Evolutionary conservation across 2,888 invertebrate species (phyloP).

Genomic region (Yponomeuta plumbellus): DNA sequence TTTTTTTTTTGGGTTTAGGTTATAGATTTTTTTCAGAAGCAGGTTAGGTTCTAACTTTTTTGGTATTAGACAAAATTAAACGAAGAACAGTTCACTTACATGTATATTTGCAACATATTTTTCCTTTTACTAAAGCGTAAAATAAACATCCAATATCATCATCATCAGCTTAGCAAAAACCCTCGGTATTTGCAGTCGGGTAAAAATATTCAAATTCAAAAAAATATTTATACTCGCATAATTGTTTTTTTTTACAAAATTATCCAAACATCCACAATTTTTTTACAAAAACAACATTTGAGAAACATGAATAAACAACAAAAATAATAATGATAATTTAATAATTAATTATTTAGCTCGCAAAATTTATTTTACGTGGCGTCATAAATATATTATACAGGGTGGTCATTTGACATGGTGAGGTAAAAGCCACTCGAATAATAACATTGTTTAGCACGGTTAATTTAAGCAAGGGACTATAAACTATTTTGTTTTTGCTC

Average conservation of each 20-base stretch:
- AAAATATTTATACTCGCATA: background rate
- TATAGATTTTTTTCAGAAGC: no score
- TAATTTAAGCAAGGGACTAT: no score
- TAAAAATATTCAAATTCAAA: background rate
- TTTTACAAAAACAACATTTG: background rate
- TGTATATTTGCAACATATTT: constrained; percentile 63
- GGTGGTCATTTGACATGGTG: no score
- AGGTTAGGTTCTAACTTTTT: no score
- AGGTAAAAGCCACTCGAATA: no score
- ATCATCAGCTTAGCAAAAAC: background rate
- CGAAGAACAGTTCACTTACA: constrained; percentile 45
- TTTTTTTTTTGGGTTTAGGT: no score
- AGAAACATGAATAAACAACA: background rate
- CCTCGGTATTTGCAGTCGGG: background rate
- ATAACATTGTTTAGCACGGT: no score
- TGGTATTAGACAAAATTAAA: constrained; percentile 25
- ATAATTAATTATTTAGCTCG: background rate
- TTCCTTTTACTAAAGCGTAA: constrained; percentile 55
- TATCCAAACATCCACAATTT: background rate
- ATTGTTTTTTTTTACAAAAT: background rate
- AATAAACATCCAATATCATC: constrained; percentile 35
- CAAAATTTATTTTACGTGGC: no score
- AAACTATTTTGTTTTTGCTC: no score
- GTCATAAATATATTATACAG: no score
- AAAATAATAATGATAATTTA: background rate